A percentile compares a stretch with the other conserved stretches of the same genome.
These are phyloP conservation scores for Archilochus colubris DNA, from an alignment of 2,113 vertebrate species.

Conservation along the genomic window DNA sequence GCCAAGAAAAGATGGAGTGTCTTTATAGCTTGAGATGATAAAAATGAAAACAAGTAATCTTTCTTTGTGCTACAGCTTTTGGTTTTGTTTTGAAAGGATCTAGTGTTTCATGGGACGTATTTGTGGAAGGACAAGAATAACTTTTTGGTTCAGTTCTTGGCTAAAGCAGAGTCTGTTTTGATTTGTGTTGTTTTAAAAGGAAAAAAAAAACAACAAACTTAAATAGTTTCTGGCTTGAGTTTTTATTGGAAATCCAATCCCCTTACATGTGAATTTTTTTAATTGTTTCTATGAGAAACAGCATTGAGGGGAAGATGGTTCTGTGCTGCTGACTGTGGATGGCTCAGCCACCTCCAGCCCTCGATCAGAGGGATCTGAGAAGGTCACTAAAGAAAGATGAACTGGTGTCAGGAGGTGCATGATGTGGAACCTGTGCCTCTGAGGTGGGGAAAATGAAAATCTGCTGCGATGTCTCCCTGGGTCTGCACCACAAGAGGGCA, in stretches of 20 bases:
- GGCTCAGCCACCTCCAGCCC: background rate
- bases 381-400: accelerated
- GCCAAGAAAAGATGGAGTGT: background rate
- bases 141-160: constrained; percentile 33
- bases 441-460: too few species aligned
- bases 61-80: background rate
- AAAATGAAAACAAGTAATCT: background rate
- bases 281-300: background rate
- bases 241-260: constrained; percentile 46
- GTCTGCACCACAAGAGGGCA: constrained; percentile 50
- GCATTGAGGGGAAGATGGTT: background rate
- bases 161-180: constrained; percentile 14
- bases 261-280: background rate
- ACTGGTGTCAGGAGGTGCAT: background rate
- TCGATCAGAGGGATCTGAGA: accelerated
- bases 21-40: background rate
- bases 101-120: constrained; percentile 1
- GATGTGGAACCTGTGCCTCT: background rate
- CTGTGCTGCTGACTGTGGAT: background rate
- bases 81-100: background rate
- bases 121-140: constrained; percentile 36
- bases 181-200: background rate
- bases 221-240: constrained; percentile 17
- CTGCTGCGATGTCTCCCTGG: accelerated
- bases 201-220: background rate